These are phyloP conservation scores for Hydrophis major DNA, from an alignment of 2,797 vertebrate species.

Conservation along the genomic window DNA sequence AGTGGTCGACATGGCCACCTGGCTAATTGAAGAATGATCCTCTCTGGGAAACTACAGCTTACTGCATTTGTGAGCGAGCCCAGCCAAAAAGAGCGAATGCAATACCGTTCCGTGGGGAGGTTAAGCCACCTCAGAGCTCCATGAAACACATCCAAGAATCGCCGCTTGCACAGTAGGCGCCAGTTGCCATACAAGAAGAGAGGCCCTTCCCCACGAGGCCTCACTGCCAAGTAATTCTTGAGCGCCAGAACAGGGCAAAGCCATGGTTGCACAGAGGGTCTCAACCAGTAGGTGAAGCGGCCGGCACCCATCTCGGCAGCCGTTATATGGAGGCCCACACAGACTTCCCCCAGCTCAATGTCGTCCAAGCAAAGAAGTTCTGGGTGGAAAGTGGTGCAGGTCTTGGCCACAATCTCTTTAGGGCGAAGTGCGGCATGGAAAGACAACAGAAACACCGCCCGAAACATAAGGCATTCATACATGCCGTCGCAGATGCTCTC, in stretches of 20 bases:
- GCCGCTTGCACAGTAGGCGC: accelerated
- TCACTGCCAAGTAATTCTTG: neutral
- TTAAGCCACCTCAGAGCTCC: constrained; percentile 28
- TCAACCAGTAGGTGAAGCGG: constrained; percentile 16
- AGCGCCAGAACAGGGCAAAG: constrained; percentile 54
- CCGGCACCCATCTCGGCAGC: neutral
- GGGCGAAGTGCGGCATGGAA: constrained; percentile 55
- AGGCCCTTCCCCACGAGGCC: neutral
- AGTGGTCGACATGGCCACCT: constrained; percentile 32
- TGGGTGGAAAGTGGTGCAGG: neutral
- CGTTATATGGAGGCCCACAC: neutral
- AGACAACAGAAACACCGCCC: constrained; percentile 39
- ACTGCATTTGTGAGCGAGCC: constrained; percentile 18
- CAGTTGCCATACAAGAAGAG: constrained; percentile 2
- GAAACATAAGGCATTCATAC: constrained; percentile 50
- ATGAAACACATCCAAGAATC: neutral
- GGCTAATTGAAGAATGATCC: constrained; percentile 10
- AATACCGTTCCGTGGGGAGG: neutral
- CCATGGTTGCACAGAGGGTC: constrained; percentile 19
- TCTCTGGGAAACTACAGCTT: accelerated
- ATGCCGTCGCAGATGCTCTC: constrained; percentile 15
- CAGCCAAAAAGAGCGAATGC: constrained; percentile 50
- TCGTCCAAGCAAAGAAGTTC: constrained; percentile 46
- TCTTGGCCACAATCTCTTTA: constrained; percentile 49
- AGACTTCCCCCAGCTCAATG: constrained; percentile 20